A percentile compares a stretch with the other conserved stretches of the same genome.
phyloP scores from a whole-genome alignment of 2,888 invertebrate species.

The Tricholauxania praeusta region DNA sequence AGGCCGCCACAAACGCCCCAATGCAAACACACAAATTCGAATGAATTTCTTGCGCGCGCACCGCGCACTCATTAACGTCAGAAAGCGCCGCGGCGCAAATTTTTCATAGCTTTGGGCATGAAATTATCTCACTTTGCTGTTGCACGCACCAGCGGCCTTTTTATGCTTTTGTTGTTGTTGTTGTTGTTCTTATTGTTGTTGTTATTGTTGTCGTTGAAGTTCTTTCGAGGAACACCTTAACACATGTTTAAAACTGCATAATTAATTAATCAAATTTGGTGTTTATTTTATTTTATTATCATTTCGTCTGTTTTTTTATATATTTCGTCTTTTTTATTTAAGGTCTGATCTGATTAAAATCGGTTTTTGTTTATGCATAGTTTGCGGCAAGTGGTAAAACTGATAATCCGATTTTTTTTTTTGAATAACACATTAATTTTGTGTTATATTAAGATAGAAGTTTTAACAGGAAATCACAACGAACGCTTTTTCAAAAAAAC shows the following conservation, averaged over 20 bases:
- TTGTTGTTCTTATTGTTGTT: not conserved
- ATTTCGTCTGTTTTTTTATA: not conserved
- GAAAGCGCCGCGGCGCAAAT: conserved; percentile 5
- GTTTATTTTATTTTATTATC: not conserved
- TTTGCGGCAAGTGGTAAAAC: no score
- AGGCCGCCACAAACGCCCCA: conserved; percentile 28
- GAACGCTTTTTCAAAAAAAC: no score
- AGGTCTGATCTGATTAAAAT: no score
- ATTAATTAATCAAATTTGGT: conserved; percentile 60
- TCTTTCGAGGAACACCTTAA: not conserved
- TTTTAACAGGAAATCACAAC: no score
- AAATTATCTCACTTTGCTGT: conserved; percentile 29
- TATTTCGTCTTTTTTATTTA: not conserved
- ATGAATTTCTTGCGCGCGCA: conserved; percentile 6
- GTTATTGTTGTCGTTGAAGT: conserved; percentile 6
- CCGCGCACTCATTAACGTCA: not conserved
- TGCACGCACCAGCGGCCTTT: conserved; percentile 21
- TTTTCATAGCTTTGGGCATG: conserved; percentile 24
- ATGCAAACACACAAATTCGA: conserved; percentile 25
- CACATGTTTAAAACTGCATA: conserved; percentile 42
- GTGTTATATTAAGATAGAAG: no score
- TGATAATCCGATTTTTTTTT: no score
- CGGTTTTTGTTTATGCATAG: no score
- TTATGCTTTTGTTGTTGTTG: conserved; percentile 26
- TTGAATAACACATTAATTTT: no score